Base-by-base conservation (phyloP, 2,113 vertebrate genomes). In the Dissostichus mawsoni region DNA sequence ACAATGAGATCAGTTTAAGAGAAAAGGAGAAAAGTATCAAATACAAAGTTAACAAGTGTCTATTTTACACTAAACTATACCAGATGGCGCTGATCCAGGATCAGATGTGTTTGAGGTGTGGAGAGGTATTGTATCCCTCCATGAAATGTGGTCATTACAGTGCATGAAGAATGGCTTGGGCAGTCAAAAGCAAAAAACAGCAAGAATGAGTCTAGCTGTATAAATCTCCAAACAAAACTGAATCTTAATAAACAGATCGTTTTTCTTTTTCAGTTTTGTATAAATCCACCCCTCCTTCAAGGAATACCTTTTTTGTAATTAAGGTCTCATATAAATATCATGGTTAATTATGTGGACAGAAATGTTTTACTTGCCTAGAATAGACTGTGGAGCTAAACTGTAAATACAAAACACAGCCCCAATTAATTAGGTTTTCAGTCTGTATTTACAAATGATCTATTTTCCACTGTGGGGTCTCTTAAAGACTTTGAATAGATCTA, bases 31-130 rank as follows among this genome's bases (percentile, higher is more conserved):
- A 14, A 45, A 13, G 5, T 7, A 44, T 51, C 29, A 5, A 36
- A 36, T 50, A 18, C 51, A 17, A 61, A 57, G 25, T 76, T 52
- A 72, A 58, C 51, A 12, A 76, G 55, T 5, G 9, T 61, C 55
- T 4, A 58, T 44, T 75, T 84, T 13, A 76, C 8, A 2, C 53
- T 11, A 56, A 74, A 70, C 75, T 48, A 41, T n/a, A 74, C 45
- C 84, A 89, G 77, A 85, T 85, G 64, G 58, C 33, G 25, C 59
- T 59, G 55, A 86, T 67, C 25, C 44, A n/a, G 67, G 69, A 36
- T 44, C n/a, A 56, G 48, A 57, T 61, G 52, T 73, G 55, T 58
- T 72, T 33, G 23, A 74, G 69, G 33, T 64, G 53, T 20, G 11
- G n/a, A 64, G 47, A 73, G 8, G 20, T 45, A 11, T 14, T 55